Conservation (phyloP, 2,888 invertebrate genomes). For the Seira ritae region DNA sequence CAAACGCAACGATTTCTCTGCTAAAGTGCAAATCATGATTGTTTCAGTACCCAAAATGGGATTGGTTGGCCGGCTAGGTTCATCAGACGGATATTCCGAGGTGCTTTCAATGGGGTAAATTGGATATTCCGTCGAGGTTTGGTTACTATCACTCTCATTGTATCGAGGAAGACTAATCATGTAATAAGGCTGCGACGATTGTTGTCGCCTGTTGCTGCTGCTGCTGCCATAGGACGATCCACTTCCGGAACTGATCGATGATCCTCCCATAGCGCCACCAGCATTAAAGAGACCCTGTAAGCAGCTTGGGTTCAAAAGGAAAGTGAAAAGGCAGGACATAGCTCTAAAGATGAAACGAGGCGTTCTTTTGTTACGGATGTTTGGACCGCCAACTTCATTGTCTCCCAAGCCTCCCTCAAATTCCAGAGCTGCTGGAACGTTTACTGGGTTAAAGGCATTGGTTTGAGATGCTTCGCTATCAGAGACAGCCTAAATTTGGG, state of each 20-base stretch:
- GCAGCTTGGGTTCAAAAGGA: slow-evolving; percentile 67
- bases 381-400: slow-evolving; percentile 18
- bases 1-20: too few species aligned
- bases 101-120: slow-evolving; percentile 63
- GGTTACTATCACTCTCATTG: slow-evolving; percentile 59
- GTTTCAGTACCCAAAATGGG: slow-evolving; percentile 30
- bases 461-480: slow-evolving; percentile 30
- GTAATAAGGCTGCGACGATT: slow-evolving; percentile 40
- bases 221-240: slow-evolving; percentile 2
- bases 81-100: slow-evolving; percentile 50
- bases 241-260: slow-evolving; percentile 11
- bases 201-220: slow-evolving; percentile 42
- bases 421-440: slow-evolving; percentile 45
- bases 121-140: slow-evolving; percentile 51
- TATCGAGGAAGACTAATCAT: slow-evolving; percentile 48
- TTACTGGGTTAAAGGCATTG: slow-evolving; percentile 30
- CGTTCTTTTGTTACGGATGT: slow-evolving; percentile 63
- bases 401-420: slow-evolving; percentile 62
- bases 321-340: slow-evolving; percentile 66
- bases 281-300: slow-evolving; percentile 40
- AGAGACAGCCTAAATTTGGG: slow-evolving; percentile 28
- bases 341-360: slow-evolving; percentile 57
- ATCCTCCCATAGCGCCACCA: slow-evolving; percentile 26
- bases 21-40: neutral
- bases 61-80: slow-evolving; percentile 44